Conservation (phyloP, 2,113 vertebrate genomes). For the Syrmaticus mikado region DNA sequence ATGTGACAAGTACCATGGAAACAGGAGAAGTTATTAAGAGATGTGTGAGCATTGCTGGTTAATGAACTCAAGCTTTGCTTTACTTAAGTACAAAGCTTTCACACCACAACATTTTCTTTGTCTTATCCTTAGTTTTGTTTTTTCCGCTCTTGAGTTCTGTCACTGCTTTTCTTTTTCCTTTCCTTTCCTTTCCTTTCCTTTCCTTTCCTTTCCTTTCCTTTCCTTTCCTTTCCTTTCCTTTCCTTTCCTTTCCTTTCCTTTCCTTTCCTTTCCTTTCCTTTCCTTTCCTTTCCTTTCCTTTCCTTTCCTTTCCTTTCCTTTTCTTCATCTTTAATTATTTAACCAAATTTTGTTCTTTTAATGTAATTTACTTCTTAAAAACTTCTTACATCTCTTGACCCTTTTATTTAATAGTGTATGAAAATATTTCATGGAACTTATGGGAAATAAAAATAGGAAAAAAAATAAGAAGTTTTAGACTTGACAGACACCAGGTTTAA, state of each 20-base stretch:
- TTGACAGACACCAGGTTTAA: background rate
- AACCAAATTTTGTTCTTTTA: background rate
- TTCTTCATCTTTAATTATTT: background rate
- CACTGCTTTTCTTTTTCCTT: background rate
- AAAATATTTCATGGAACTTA: background rate
- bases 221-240: background rate
- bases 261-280: too few species aligned
- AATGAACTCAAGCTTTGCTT: constrained; percentile 14
- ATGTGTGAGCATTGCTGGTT: background rate
- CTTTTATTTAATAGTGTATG: background rate
- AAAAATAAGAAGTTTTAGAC: background rate
- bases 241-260: too few species aligned
- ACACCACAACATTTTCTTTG: background rate
- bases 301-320: background rate
- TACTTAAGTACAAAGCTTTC: background rate
- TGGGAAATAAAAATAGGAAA: background rate
- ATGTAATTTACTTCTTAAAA: background rate
- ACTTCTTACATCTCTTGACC: background rate
- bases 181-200: background rate
- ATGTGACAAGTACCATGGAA: background rate
- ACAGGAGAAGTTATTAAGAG: background rate
- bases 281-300: background rate
- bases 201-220: background rate
- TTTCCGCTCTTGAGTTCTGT: background rate
- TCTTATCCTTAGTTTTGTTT: background rate